Evolutionary conservation across 2,797 vertebrate species (phyloP), one percentile per base, ranked within the genome.

Genomic region (Pseudochirops cupreus): DNA sequence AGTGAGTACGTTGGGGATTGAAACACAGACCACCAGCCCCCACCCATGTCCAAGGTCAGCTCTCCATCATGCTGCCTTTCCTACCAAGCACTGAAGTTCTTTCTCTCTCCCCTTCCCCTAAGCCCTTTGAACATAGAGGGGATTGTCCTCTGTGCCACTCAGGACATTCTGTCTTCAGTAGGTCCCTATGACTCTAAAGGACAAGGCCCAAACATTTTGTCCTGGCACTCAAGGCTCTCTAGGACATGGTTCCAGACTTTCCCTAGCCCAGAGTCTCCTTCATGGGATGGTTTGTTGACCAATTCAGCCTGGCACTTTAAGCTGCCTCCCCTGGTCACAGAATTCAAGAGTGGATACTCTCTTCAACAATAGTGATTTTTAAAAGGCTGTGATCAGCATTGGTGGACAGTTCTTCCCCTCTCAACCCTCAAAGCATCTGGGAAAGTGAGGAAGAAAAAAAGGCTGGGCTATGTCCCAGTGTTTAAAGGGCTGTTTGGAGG

Each of bases 201-300:
- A 59, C 1, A 31, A 59, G 29, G 10, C 7, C 39, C 16, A 9
- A 3, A 16, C 4, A n/a, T 39, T 39, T 24, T 18, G 7, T 9
- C n/a, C 74, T 39, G 67, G 67, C 33, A 16, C n/a, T 82, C n/a
- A 9, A 39, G 67, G 10, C 18, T 21, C 21, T 46, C 39, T 3
- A 31, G 74, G 12, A 24, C 9, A 21, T 24, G 9, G 62, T 16
- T 14, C 33, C 39, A 50, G 21, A 7, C 21, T 82, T 46, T 46
- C 18, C 67, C n/a, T 21, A 74, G 12, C 59, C 39, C 14, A 0
- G 87, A 62, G 56, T 0, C 29, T 39, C 56, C 21, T 3, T 3
- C 33, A 67, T 2, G 26, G 54, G 3, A 0, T 26, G 9, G 16
- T 26, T 82, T 10, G 39, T 46, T 46, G 21, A 11, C 1, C 0